These are phyloP conservation scores for Rhipidura dahli DNA, from an alignment of 2,113 vertebrate genomes.

Conservation along the genomic window DNA sequence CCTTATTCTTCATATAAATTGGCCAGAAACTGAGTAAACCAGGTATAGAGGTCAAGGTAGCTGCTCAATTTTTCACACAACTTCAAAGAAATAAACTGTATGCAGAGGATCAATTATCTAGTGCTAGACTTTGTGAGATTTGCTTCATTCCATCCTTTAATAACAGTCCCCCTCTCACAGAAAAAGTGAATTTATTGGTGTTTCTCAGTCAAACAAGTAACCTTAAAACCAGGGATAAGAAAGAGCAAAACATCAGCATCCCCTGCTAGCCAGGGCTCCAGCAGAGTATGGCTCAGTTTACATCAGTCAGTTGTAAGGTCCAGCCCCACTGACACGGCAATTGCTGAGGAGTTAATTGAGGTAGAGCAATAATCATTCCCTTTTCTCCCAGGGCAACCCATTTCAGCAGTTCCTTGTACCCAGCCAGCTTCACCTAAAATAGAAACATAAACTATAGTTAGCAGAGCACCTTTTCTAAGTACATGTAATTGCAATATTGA, in stretches of 20 bases:
- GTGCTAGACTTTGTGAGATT: neutral
- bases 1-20: neutral
- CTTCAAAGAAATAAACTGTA: neutral
- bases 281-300: neutral
- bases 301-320: constrained; percentile 79
- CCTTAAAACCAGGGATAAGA: neutral
- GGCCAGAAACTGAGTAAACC: neutral
- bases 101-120: neutral
- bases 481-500: neutral
- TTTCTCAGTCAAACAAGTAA: neutral
- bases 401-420: constrained; percentile 73
- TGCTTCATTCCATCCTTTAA: neutral
- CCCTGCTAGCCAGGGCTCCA: neutral
- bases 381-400: constrained; percentile 75
- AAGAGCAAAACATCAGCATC: neutral
- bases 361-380: constrained; percentile 79
- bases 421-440: constrained; percentile 83
- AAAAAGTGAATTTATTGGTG: neutral
- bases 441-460: neutral
- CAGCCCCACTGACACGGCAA: constrained; percentile 90
- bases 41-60: neutral
- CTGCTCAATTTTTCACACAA: neutral
- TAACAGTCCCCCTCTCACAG: neutral
- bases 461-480: neutral
- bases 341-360: constrained; percentile 72